Evolutionary conservation across 1,140 invertebrate species (phyloP).

Genomic region (Rhagoletis zephyria): DNA sequence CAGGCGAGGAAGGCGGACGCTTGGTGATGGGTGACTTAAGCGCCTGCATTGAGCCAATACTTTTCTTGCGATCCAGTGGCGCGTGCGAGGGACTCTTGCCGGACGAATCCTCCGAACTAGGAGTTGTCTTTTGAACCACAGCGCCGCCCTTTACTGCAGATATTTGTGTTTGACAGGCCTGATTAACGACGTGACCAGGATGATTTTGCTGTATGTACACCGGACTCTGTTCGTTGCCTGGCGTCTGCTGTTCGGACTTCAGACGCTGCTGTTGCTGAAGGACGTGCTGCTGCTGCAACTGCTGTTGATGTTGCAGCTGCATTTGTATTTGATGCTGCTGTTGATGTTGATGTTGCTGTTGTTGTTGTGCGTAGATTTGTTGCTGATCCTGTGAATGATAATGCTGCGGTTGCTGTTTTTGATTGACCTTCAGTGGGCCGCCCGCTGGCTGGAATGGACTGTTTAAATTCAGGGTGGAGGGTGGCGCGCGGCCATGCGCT

Average conservation of each 20-base stretch:
- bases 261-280: constrained; percentile 70
- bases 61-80: constrained; percentile 78
- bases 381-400: constrained; percentile 67
- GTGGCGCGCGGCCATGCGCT: constrained; percentile 65
- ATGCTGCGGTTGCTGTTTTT: constrained; percentile 62
- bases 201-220: constrained; percentile 73
- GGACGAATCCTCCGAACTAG: constrained; percentile 70
- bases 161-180: constrained; percentile 72
- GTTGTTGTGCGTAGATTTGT: constrained; percentile 59
- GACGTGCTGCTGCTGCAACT: constrained; percentile 61
- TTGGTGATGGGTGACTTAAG: constrained; percentile 85
- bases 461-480: constrained; percentile 66
- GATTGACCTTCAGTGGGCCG: constrained; percentile 67
- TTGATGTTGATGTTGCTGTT: constrained; percentile 58
- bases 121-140: constrained; percentile 62
- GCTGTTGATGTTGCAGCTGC: constrained; percentile 62
- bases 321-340: constrained; percentile 63
- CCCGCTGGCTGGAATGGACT: constrained; percentile 71
- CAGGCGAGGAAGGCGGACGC: constrained; percentile 83
- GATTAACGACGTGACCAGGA: constrained; percentile 72
- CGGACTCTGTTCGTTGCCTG: constrained; percentile 69
- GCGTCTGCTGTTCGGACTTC: constrained; percentile 64
- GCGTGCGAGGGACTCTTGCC: constrained; percentile 73
- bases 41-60: constrained; percentile 77
- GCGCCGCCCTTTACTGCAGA: constrained; percentile 62